Conservation (phyloP, 1,140 invertebrate genomes). For the Steinernema feltiae region DNA sequence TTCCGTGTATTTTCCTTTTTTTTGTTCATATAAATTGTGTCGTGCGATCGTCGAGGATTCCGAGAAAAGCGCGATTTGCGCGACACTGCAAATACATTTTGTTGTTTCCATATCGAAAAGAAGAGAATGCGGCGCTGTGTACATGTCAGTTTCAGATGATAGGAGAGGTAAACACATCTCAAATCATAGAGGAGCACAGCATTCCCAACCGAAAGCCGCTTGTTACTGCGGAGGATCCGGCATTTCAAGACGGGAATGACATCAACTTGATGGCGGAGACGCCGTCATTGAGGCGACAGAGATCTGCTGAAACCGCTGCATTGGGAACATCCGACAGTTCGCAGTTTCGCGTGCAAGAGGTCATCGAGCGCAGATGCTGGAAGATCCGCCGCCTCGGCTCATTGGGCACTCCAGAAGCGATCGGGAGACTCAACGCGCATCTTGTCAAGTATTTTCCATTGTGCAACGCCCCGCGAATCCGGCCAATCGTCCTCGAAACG, state of each 20-base stretch:
- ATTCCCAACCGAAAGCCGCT: background rate
- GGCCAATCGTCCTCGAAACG: conserved; percentile 45
- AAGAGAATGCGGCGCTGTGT: too few species aligned
- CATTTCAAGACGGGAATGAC: conserved; percentile 23
- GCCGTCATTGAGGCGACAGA: conserved; percentile 30
- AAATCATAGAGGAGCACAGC: background rate
- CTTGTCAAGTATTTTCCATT: conserved; percentile 32
- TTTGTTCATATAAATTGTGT: too few species aligned
- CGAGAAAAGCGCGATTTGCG: too few species aligned
- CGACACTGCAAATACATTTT: too few species aligned
- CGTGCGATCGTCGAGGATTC: too few species aligned
- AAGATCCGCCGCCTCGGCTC: conserved; percentile 33
- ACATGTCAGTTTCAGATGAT: background rate
- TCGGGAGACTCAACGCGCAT: conserved; percentile 32
- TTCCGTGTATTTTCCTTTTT: too few species aligned
- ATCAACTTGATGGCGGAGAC: conserved; percentile 39
- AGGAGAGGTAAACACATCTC: background rate
- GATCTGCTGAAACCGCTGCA: conserved; percentile 38
- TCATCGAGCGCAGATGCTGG: conserved; percentile 28
- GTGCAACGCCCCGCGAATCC: conserved; percentile 27
- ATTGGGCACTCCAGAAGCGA: conserved; percentile 30
- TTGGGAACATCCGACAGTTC: background rate
- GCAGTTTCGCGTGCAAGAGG: conserved; percentile 19
- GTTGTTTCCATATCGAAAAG: too few species aligned
- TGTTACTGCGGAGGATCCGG: conserved; percentile 74